Conservation (phyloP, 1,140 invertebrate species). For the Drosophila guanche region DNA sequence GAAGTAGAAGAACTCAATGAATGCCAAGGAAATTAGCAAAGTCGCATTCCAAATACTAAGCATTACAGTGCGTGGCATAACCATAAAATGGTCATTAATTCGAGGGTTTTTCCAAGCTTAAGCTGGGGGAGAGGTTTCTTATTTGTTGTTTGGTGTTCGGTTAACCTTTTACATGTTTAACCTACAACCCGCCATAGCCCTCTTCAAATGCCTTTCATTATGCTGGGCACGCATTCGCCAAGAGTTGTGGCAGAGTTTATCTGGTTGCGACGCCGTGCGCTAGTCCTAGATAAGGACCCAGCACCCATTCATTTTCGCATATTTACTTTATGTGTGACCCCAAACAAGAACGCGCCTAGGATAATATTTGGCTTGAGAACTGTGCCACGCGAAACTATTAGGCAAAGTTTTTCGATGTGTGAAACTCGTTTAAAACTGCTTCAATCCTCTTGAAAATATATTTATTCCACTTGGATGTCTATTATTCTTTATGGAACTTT, state of each 20-base stretch:
- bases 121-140: neutral
- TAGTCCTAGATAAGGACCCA: slow-evolving; percentile 45
- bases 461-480: too few species aligned
- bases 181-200: neutral
- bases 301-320: slow-evolving; percentile 11
- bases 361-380: slow-evolving; percentile 14
- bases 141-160: neutral
- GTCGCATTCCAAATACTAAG: slow-evolving; percentile 9
- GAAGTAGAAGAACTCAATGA: slow-evolving; percentile 7
- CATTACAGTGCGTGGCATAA: slow-evolving; percentile 27
- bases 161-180: slow-evolving; percentile 11
- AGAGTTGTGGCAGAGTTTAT: slow-evolving; percentile 64
- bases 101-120: slow-evolving; percentile 15
- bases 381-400: slow-evolving; percentile 21
- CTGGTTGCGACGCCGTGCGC: slow-evolving; percentile 31
- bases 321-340: slow-evolving; percentile 51
- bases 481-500: too few species aligned
- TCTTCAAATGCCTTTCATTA: slow-evolving; percentile 61
- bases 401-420: neutral
- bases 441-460: too few species aligned
- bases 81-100: slow-evolving; percentile 4
- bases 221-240: slow-evolving; percentile 63
- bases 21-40: slow-evolving; percentile 35
- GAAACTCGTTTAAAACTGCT: neutral
- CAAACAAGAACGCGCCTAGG: slow-evolving; percentile 28